phyloP scores from a whole-genome alignment of 2,888 invertebrate genomes.

The Ophion ellenae region DNA sequence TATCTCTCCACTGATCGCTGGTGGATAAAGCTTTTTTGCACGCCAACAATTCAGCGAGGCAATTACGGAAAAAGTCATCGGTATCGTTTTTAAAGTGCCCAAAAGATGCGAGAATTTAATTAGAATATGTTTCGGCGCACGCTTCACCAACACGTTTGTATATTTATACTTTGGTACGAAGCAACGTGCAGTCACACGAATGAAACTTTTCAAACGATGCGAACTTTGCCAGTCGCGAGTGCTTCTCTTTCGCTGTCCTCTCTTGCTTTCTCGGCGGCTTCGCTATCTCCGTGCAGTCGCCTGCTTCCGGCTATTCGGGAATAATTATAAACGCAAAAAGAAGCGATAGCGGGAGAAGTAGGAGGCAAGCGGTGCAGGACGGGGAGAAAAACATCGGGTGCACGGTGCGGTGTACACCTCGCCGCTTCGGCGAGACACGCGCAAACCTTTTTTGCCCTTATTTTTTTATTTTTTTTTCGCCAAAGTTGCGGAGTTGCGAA shows the following conservation, averaged over 20 bases:
- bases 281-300: conserved; percentile 28
- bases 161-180: conserved; percentile 37
- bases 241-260: conserved; percentile 11
- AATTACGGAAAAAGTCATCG: background rate
- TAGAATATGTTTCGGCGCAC: background rate
- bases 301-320: conserved; percentile 58
- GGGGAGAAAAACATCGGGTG: conserved; percentile 20
- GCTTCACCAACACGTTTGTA: background rate
- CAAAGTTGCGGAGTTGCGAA: conserved; percentile 40
- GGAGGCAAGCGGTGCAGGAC: conserved; percentile 34
- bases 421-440: conserved; percentile 4
- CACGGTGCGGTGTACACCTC: background rate
- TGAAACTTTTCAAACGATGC: conserved; percentile 61
- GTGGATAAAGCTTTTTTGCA: background rate
- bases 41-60: background rate
- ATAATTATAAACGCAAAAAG: conserved; percentile 61
- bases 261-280: conserved; percentile 20
- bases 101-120: background rate
- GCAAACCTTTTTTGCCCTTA: background rate
- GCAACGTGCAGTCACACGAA: conserved; percentile 56
- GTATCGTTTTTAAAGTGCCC: background rate
- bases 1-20: background rate
- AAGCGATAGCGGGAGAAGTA: conserved; percentile 51
- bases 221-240: conserved; percentile 51
- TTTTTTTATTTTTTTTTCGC: background rate